Percentiles rank a stretch among this genome's conserved stretches.
These are phyloP conservation scores for Furcifer pardalis DNA, from an alignment of 2,797 vertebrate species.

Conservation along the genomic window DNA sequence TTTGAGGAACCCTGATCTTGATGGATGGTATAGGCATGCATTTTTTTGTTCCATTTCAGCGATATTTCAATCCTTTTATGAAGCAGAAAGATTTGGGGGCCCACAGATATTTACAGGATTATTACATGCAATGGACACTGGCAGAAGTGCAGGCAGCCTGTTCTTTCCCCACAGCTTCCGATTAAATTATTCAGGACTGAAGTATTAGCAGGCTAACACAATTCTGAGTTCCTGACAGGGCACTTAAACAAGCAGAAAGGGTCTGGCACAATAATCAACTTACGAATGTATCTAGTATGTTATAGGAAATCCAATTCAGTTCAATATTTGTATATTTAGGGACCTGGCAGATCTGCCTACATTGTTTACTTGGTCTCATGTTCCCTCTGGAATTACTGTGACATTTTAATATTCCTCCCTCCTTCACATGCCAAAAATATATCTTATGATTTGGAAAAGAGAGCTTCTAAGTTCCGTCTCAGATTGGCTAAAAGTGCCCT, in stretches of 20 bases:
- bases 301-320: neutral
- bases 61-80: neutral
- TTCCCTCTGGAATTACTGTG: neutral
- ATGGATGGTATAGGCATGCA: neutral
- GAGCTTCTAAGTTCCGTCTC: too few species aligned
- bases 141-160: neutral
- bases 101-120: neutral
- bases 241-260: neutral
- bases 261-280: neutral
- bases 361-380: neutral
- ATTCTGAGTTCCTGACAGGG: neutral
- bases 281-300: neutral
- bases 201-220: neutral
- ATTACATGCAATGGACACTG: neutral
- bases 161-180: neutral
- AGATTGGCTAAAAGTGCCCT: too few species aligned
- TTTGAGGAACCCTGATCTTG: too few species aligned
- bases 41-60: neutral
- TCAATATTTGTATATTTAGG: neutral
- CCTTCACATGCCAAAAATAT: too few species aligned
- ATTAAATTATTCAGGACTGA: neutral
- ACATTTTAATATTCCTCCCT: too few species aligned
- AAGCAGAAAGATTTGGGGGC: neutral
- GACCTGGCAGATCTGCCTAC: neutral
- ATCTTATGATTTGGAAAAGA: too few species aligned